These are phyloP conservation scores for Eupithecia subumbrata DNA, from an alignment of 2,888 invertebrate genomes.

Conservation along the genomic window DNA sequence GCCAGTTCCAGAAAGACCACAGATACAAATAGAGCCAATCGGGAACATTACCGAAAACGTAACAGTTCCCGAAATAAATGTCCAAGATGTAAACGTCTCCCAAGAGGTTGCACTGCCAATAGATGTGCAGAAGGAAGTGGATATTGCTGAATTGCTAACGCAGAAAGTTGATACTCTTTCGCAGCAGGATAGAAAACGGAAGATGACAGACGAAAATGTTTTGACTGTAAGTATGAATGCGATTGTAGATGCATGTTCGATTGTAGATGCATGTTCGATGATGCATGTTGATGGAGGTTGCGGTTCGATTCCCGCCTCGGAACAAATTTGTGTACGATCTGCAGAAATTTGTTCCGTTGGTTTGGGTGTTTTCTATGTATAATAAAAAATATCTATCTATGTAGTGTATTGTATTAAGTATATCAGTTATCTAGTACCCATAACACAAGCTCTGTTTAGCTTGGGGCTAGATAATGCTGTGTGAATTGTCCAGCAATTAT, in stretches of 20 bases:
- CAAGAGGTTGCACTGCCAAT: conserved; percentile 32
- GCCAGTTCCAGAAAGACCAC: conserved; percentile 30
- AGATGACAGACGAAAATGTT: conserved; percentile 38
- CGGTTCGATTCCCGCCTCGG: too few species aligned
- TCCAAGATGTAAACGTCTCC: conserved; percentile 39
- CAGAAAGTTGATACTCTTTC: conserved; percentile 60
- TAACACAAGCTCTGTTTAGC: too few species aligned
- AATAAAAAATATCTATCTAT: too few species aligned
- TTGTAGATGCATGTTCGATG: too few species aligned
- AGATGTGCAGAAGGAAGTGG: conserved; percentile 42
- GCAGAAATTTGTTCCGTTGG: too few species aligned
- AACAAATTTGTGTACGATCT: too few species aligned
- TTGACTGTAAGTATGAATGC: conserved; percentile 47
- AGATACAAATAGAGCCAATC: conserved; percentile 22
- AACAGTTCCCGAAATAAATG: conserved; percentile 28
- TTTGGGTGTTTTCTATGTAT: too few species aligned
- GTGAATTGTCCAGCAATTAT: too few species aligned
- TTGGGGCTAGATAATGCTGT: too few species aligned
- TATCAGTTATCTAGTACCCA: too few species aligned
- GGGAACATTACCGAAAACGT: conserved; percentile 15
- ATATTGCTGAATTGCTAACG: conserved; percentile 62
- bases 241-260: neutral
- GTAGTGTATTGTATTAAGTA: too few species aligned
- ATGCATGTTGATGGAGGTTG: too few species aligned
- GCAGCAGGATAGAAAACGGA: conserved; percentile 50